A percentile compares a stretch with the other conserved stretches of the same genome.
These are phyloP conservation scores for Prosopocoilus inquinatus DNA, from an alignment of 2,888 invertebrate species.

Conservation along the genomic window DNA sequence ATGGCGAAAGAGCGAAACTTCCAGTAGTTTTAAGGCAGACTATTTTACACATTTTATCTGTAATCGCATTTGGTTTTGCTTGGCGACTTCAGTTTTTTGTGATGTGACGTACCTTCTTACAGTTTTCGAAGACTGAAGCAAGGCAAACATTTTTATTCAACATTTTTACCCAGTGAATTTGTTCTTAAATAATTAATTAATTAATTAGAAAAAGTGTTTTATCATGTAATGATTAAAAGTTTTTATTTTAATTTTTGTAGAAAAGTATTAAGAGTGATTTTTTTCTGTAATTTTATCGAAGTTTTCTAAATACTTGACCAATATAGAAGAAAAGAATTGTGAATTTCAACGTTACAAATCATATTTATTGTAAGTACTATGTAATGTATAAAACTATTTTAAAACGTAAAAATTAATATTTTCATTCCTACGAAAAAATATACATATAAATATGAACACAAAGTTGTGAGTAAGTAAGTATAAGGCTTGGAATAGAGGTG, in stretches of 20 bases:
- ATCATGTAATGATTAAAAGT: background rate
- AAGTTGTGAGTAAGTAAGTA: background rate
- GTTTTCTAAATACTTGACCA: conserved; percentile 9
- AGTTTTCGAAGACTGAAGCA: no score
- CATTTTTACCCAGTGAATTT: no score
- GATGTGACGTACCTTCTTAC: no score
- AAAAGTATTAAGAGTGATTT: conserved; percentile 3
- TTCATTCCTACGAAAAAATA: background rate
- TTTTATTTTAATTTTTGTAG: background rate
- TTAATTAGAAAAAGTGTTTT: background rate
- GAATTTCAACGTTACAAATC: conserved; percentile 7
- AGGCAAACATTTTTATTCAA: no score
- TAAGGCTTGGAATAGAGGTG: background rate
- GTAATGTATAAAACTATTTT: background rate
- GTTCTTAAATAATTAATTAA: no score
- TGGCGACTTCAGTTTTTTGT: background rate
- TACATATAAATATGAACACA: background rate
- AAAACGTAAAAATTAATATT: background rate
- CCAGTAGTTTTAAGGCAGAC: conserved; percentile 14
- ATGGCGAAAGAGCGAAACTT: conserved; percentile 54
- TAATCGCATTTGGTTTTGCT: conserved; percentile 4
- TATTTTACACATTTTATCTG: conserved; percentile 6
- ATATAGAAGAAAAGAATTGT: conserved; percentile 11
- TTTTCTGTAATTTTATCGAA: conserved; percentile 5
- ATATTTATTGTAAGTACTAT: conserved; percentile 1